Evolutionary conservation across 1,140 invertebrate species (phyloP), one percentile per base, ranked within the genome.

Genomic region (Lepidostoma basale): DNA sequence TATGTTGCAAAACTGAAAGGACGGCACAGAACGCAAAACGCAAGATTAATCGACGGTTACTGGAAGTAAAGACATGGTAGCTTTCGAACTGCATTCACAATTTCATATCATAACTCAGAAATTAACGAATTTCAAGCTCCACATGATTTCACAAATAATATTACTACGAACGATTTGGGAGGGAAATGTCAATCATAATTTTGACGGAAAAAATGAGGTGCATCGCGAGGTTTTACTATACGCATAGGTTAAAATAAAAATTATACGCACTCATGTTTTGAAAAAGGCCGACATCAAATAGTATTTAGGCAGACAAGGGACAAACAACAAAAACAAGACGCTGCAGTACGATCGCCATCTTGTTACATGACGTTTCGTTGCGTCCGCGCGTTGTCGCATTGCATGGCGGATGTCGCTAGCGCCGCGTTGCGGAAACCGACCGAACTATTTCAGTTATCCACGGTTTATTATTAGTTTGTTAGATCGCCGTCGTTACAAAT

Each of bases 1-100:
- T 59, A 63, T 54, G 52, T 59, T 60, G 49, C 54, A 58, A 64
- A 67, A 68, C 70, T 72, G 63, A 72, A 72, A 72, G 39, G 36
- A 44, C 52, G 52, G 52, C 28, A 56, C 30, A 70, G 10, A 68
- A 56, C 36, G 52, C 52, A 56, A 56, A 12, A 33, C 28, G 28
- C 26, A 33, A 6, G 36, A 39, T 56, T 16, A 56, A 49, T 22
- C 45, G 12, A 56, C 28, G 28, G 52, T 22, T 33, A 10, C 52
- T 33, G 18, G 16, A 56, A 36, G 36, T 56, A 39, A 22, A 56
- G 9, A 56, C 30, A 56, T 33, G 8, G 4, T 20, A 56, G 28
- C 28, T 36, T 56, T 33, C 28, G 52, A 8, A 18, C 28, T 18
- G 28, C 30, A 56, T 56, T 56, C 16, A 10, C 14, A 47, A 47